Evolutionary conservation across 2,888 invertebrate species (phyloP), one percentile per base, ranked within the genome.

Genomic region (Hyposoter didymator): DNA sequence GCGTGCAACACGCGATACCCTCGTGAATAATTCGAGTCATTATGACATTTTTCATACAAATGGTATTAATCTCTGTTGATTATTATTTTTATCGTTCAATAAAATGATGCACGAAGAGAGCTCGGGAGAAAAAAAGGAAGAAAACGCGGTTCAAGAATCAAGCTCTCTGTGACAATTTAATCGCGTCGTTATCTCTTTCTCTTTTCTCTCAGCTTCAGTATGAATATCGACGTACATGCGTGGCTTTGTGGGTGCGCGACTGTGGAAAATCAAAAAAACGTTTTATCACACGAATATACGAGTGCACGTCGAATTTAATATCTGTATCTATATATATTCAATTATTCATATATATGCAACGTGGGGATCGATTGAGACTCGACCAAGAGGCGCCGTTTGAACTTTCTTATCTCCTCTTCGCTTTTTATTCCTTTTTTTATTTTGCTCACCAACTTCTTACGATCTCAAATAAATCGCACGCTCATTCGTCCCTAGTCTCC

Each of bases 101-200:
- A 47, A 69, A 3, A 22, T 69, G 45, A 19, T 22, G 39, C 47
- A 49, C 45, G 22, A 70, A 62, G 70, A 45, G 22, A 10, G 47
- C 3, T 19, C 5, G 47, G 35, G 17, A 35, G 2, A 19, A 59
- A 59, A 28, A 28, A 62, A 22, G 52, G 22, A 49, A 35, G 28
- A 79, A 43, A 49, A n/a, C n/a, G n/a, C 49, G 59, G 47, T 47
- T 49, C 7, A 49, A 72, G 17, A 22, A 22, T 49, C n/a, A 17
- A 52, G 59, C 49, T 64, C 79, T 79, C 35, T 22, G 62, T 22
- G 49, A 49, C 70, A 62, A 79, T 39, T 72, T 79, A 64, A 79
- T 79, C 79, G n/a, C n/a, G 22, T 69, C 59, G 22, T 79, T 62
- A 32, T 47, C 64, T 47, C 49, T 75, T 62, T 79, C 78, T 79